Base-by-base conservation (phyloP, 1,140 invertebrate species). In the Luehdorfia chinensis region DNA sequence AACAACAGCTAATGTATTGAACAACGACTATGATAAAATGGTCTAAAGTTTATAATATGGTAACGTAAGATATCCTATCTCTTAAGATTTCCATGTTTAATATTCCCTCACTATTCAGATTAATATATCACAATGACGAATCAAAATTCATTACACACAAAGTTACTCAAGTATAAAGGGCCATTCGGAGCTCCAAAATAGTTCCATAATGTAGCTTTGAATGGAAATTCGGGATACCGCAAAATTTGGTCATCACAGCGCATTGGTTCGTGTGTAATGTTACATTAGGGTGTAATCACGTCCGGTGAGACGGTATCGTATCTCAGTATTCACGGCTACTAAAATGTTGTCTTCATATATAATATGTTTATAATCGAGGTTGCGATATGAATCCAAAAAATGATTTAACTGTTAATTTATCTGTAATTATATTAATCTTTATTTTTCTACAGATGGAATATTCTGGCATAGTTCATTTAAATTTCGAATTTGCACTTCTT, bases 201-300 rank as follows among this genome's bases (percentile, higher is more conserved):
- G 36, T 32, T 23, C 33, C 46, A 63, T 76, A 69, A 61, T 45
- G 32, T 9, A n/a, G 25, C 47, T 59, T 59, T 74, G 36, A 76
- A 81, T 78, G 50, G 66, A 51, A 61, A 66, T 61, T 65, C 58
- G 55, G 69, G 67, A 53, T 46, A 59, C 65, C 76, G 70, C 73
- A 68, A 78, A 78, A 78, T 81, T 75, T 59, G 56, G 50, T 58
- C 71, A 74, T 76, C 64, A 55, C 50, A 48, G 69, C 59, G 71
- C 66, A 76, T 55, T 75, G 66, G 65, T 50, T 58, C 65, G 69
- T 67, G 37, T 34, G 52, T 75, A 73, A 75, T 77, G 66, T 63
- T 59, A 60, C 53, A 54, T 39, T 63, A 62, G 59, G 61, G 51
- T 49, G 48, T 56, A 46, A 43, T 43, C 23, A 41, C 39, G 46